These are phyloP conservation scores for Ictalurus punctatus DNA, from an alignment of 2,113 vertebrate genomes.

Conservation along the genomic window DNA sequence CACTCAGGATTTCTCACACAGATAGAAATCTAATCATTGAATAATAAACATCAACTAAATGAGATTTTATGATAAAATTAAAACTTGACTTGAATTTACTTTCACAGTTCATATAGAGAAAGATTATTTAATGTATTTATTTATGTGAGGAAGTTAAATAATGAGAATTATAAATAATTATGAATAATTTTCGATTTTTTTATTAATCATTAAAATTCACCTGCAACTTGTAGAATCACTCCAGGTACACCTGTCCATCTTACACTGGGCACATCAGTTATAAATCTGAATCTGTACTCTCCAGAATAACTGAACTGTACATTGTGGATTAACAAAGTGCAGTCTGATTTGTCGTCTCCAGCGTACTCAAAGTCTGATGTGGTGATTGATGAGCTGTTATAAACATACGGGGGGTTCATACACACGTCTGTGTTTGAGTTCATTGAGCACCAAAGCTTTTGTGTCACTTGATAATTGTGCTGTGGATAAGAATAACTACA, in stretches of 20 bases:
- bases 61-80: background rate
- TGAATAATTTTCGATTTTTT: background rate
- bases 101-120: too few relatives aligned
- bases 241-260: background rate
- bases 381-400: background rate
- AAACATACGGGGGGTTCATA: background rate
- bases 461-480: too few relatives aligned
- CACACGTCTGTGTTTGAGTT: background rate
- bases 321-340: slow-evolving; percentile 47
- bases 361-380: background rate
- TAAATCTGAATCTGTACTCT: slow-evolving; percentile 46
- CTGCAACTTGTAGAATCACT: background rate
- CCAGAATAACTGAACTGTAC: slow-evolving; percentile 26
- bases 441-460: slow-evolving; percentile 41
- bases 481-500: slow-evolving; percentile 44
- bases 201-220: slow-evolving; percentile 16
- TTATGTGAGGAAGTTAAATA: too few relatives aligned
- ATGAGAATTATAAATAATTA: too few relatives aligned
- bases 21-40: background rate
- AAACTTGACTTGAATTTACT: background rate
- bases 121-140: too few relatives aligned
- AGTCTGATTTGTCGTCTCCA: slow-evolving; percentile 38
- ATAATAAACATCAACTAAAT: background rate
- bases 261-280: rapidly evolving
- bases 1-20: background rate